phyloP scores from a whole-genome alignment of 1,140 invertebrate species.

The Ruditapes philippinarum region DNA sequence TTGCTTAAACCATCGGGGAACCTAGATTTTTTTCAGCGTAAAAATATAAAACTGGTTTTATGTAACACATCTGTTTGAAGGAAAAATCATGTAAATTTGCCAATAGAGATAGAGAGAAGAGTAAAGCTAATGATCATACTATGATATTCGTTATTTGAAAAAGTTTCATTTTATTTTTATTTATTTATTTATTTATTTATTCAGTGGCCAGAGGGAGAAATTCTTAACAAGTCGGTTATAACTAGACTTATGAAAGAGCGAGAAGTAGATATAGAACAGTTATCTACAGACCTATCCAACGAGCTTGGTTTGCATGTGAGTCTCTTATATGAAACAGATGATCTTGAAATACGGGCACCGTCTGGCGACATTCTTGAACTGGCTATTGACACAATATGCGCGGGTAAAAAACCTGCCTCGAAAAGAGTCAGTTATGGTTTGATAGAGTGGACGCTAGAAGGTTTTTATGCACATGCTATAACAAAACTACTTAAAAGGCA shows the following conservation, averaged over 20 bases:
- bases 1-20: too few species aligned
- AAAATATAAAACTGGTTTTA: too few species aligned
- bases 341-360: background rate
- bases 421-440: background rate
- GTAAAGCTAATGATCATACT: too few species aligned
- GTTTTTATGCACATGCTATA: background rate
- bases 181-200: too few species aligned
- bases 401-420: background rate
- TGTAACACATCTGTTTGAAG: too few species aligned
- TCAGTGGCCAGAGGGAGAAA: background rate
- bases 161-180: too few species aligned
- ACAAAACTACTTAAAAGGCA: background rate
- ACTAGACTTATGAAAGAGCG: background rate
- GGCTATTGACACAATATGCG: background rate
- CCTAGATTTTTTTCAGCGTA: too few species aligned
- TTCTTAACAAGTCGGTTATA: background rate
- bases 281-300: background rate
- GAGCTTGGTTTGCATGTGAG: constrained; percentile 8
- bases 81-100: too few species aligned
- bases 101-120: too few species aligned
- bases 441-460: background rate
- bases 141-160: too few species aligned
- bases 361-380: background rate
- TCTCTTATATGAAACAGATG: too few species aligned
- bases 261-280: background rate